These are phyloP conservation scores for Thermophis baileyi DNA, from an alignment of 2,113 vertebrate genomes.

Conservation along the genomic window DNA sequence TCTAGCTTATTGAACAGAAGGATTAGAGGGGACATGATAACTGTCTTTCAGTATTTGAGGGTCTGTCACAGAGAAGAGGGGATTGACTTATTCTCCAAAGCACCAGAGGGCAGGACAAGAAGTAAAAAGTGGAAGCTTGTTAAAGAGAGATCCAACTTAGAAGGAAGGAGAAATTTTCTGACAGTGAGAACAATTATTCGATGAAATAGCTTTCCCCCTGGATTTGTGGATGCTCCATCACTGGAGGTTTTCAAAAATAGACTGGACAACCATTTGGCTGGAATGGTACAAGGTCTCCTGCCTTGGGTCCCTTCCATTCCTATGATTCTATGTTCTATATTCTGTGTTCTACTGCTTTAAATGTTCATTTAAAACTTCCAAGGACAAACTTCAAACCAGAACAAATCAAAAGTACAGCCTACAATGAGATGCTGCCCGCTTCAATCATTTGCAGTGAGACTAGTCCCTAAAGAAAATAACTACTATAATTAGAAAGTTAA, in stretches of 20 bases:
- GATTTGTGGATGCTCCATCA: background rate
- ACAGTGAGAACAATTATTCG: background rate
- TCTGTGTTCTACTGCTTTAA: background rate
- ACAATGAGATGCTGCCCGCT: background rate
- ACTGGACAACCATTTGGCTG: background rate
- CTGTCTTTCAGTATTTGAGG: background rate
- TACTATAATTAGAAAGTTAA: conserved; percentile 52
- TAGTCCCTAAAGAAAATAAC: background rate
- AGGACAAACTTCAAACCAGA: background rate
- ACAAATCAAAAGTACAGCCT: background rate
- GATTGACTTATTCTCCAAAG: background rate
- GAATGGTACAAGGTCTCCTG: background rate
- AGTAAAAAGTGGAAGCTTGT: background rate
- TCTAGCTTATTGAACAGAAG: background rate
- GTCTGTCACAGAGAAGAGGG: background rate
- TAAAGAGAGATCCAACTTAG: background rate
- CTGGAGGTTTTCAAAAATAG: background rate
- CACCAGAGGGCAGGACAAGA: background rate
- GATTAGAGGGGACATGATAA: background rate
- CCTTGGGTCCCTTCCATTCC: background rate
- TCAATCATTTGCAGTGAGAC: background rate
- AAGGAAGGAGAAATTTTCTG: background rate
- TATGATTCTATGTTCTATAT: background rate
- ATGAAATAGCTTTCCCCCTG: background rate
- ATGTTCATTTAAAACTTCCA: background rate